Evolutionary conservation across 2,888 invertebrate species (phyloP).

Genomic region (Rhamnusium bicolor): DNA sequence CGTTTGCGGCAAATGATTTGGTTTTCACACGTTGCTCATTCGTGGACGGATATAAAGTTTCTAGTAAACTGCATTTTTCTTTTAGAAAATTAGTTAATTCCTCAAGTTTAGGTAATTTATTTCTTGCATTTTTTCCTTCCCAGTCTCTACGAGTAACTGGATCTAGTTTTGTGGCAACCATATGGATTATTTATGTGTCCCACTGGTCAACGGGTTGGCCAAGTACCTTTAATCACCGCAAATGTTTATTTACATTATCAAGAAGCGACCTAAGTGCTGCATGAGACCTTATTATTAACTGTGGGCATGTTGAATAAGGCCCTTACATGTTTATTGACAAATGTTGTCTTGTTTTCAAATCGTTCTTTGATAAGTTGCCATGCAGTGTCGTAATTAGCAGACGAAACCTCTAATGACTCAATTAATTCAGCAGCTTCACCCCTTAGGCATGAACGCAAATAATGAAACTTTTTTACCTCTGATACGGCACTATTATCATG

Average conservation of each 20-base stretch:
- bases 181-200: slow-evolving; percentile 9
- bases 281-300: slow-evolving; percentile 1
- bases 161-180: slow-evolving; percentile 18
- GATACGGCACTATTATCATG: neutral
- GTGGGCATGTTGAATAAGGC: slow-evolving; percentile 2
- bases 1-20: neutral
- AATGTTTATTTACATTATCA: slow-evolving; percentile 3
- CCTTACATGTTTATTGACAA: neutral
- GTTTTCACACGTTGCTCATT: neutral
- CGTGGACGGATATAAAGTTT: neutral
- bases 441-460: slow-evolving; percentile 9
- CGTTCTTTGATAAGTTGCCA: slow-evolving; percentile 5
- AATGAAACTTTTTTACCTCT: slow-evolving; percentile 16
- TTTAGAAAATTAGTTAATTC: neutral
- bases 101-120: neutral
- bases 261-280: neutral
- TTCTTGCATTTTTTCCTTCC: slow-evolving; percentile 2
- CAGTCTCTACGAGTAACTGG: neutral
- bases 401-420: neutral
- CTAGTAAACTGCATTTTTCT: slow-evolving; percentile 9
- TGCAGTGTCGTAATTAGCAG: slow-evolving; percentile 9
- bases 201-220: neutral
- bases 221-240: slow-evolving; percentile 9
- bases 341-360: neutral
- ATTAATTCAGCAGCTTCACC: slow-evolving; percentile 9